Conservation (phyloP, 1,140 invertebrate species). For the Cardiocondyla obscurior region DNA sequence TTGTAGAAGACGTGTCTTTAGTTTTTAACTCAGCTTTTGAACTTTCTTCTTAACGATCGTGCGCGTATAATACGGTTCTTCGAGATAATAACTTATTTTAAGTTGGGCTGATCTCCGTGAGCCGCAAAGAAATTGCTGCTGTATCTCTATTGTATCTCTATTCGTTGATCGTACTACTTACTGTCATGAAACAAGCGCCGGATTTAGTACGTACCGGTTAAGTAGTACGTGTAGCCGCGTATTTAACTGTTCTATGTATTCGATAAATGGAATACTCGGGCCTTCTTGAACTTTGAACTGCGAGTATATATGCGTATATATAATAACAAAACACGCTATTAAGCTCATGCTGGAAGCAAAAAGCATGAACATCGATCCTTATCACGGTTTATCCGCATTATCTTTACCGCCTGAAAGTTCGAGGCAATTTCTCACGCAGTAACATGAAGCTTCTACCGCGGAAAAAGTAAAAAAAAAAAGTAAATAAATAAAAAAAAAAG, state of each 20-base stretch:
- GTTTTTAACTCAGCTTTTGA: neutral
- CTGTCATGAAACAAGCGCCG: neutral
- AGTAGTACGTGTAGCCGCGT: neutral
- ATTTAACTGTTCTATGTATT: neutral
- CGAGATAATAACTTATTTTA: neutral
- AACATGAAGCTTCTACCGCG: neutral
- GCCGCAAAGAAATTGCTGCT: neutral
- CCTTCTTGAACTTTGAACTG: neutral
- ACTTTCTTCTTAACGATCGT: neutral
- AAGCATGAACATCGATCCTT: conserved; percentile 1
- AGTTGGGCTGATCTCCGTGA: neutral
- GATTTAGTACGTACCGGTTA: conserved; percentile 13
- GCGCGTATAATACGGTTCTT: neutral
- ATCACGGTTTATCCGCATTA: conserved; percentile 11
- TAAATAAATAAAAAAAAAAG: too few relatives aligned
- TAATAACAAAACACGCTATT: conserved; percentile 20
- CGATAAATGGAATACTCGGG: neutral
- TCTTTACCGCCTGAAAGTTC: conserved; percentile 15
- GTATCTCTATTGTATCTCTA: neutral
- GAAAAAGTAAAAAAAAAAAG: neutral
- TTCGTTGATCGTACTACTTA: neutral
- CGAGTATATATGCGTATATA: neutral
- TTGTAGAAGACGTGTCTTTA: neutral
- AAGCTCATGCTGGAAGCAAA: neutral
- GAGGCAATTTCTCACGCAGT: conserved; percentile 11